Base-by-base conservation (phyloP, 2,888 invertebrate species). In the Leucophenga maculata region DNA sequence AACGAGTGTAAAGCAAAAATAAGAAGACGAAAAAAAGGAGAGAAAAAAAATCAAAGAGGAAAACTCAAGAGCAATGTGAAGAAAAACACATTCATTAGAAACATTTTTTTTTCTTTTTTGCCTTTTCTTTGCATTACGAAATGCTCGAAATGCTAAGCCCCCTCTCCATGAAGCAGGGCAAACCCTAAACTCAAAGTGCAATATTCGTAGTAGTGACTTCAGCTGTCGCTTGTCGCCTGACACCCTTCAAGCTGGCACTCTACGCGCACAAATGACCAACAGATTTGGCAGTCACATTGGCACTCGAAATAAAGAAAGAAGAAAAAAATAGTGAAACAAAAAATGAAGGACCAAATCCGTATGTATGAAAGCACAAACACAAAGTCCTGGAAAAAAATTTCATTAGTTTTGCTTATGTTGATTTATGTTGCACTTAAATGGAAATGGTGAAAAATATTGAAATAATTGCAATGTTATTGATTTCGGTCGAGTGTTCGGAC, bases 391-490 rank as follows among this genome's bases (percentile, higher is more conserved):
- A 50, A 68, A 55, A 54, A 64, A 55, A 31, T 64, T 62, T 68
- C 68, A 68, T 68, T 64, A 68, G 64, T 68, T 68, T 57, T 55
- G 68, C 50, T 64, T 46, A 55, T 39, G 46, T 68, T 68, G 68
- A 68, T 68, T 68, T 68, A 68, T 68, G 68, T 60, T 54, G 68
- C 64, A 68, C 68, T 68, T 68, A 46, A 64, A 64, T 65, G 54
- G 62, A 46, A 64, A 26, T 55, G 50, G 64, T 64, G 52, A 65
- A 64, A 68, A 68, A 64, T 64, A 68, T 68, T 65, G 55, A 68
- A 68, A 55, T 68, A 68, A 68, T 68, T 68, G 68, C 48, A 68
- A 64, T 48, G 62, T 64, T 64, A 64, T 64, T 64, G 62, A 64
- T 64, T 48, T 54, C 62, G 62, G 13, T 16, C 62, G 39, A 39